Percentiles rank a stretch among this genome's conserved stretches.
These are phyloP conservation scores for Phalacrocorax pelagicus DNA, from an alignment of 2,113 vertebrate genomes.

Conservation along the genomic window DNA sequence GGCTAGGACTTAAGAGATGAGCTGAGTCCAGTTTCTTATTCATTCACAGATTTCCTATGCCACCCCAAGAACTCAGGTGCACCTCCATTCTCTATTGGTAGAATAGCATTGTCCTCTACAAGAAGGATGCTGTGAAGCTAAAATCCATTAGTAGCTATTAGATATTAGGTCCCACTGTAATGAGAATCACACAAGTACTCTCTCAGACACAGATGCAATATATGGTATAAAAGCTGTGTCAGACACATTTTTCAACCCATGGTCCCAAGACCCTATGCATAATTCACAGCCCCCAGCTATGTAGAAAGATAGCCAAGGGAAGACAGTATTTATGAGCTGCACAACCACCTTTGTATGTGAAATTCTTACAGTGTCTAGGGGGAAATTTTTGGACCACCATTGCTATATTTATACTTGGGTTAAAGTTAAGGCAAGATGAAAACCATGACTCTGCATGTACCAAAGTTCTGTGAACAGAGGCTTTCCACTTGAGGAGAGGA, in stretches of 20 bases:
- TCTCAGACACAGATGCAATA: not conserved
- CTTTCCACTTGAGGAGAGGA: not conserved
- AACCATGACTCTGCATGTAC: not conserved
- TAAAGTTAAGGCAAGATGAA: not conserved
- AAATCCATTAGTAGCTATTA: not conserved
- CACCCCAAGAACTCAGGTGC: not conserved
- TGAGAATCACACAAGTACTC: not conserved
- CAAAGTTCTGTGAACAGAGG: not conserved
- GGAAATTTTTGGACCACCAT: not conserved
- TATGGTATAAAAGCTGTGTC: not conserved
- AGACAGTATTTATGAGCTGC: not conserved
- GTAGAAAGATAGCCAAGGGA: not conserved
- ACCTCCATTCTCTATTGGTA: not conserved
- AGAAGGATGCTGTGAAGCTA: not conserved
- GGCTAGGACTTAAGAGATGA: not conserved
- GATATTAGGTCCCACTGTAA: not conserved
- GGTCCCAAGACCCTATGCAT: not conserved
- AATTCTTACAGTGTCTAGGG: not conserved
- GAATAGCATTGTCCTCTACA: not conserved
- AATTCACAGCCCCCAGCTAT: not conserved
- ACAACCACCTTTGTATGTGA: not conserved
- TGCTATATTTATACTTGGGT: not conserved
- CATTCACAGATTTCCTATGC: fast-evolving
- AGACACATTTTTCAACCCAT: not conserved
- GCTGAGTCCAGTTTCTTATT: not conserved